Conservation (phyloP, 2,113 vertebrate genomes). For the Phalacrocorax brasilianus region DNA sequence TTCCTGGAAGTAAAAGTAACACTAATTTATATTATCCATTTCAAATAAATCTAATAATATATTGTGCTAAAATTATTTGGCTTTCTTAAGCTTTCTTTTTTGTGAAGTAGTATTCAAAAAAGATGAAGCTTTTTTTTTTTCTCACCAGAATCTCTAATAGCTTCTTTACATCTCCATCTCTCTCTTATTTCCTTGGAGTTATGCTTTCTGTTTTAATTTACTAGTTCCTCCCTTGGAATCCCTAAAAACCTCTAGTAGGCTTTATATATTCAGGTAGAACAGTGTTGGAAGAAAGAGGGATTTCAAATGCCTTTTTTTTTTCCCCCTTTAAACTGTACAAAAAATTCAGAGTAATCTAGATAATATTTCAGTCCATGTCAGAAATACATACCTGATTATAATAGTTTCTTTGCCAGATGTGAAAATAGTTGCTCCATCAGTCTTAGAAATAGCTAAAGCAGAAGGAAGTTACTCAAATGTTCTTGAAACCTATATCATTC, state of each 20-base stretch:
- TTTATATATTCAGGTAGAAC: not conserved
- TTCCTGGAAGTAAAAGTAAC: not conserved
- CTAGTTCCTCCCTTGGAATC: not conserved
- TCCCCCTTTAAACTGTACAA: not conserved
- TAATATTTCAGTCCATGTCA: not conserved
- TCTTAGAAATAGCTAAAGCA: conserved; percentile 10
- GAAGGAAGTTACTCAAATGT: not conserved
- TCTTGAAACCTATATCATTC: not conserved
- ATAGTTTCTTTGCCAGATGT: not conserved
- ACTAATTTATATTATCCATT: not conserved
- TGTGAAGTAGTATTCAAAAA: not conserved
- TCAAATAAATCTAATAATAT: not conserved
- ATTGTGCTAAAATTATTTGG: not conserved
- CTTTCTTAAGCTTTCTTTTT: not conserved
- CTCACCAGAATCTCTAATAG: not conserved
- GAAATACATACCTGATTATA: not conserved
- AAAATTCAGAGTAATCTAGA: not conserved
- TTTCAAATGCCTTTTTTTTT: not conserved
- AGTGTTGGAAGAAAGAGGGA: not conserved
- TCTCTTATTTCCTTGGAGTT: not conserved
- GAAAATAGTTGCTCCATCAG: not conserved
- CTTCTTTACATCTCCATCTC: not conserved
- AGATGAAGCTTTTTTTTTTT: not conserved
- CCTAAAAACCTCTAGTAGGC: not conserved
- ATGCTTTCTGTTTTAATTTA: not conserved